These are phyloP conservation scores for Siniperca chuatsi DNA, from an alignment of 2,113 vertebrate genomes.

Conservation along the genomic window DNA sequence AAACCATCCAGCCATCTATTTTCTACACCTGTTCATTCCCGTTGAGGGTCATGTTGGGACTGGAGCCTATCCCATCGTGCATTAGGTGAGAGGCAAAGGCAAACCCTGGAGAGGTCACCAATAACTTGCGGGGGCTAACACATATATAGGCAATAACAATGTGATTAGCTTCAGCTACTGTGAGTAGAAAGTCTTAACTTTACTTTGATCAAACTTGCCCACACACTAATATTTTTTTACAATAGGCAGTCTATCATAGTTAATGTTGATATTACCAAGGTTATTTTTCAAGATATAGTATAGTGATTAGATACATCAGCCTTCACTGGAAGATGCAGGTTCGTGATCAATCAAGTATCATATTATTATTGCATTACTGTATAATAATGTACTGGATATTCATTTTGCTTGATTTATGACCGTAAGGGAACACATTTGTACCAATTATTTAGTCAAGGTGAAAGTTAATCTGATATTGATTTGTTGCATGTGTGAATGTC, in stretches of 20 bases:
- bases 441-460: background rate
- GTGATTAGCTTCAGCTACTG: background rate
- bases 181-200: background rate
- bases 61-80: slow-evolving; percentile 9
- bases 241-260: background rate
- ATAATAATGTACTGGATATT: slow-evolving; percentile 1
- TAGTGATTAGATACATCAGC: background rate
- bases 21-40: background rate
- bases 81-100: background rate
- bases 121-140: background rate
- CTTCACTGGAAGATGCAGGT: background rate
- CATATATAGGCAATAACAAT: background rate
- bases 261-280: background rate
- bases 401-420: slow-evolving; percentile 12
- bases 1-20: background rate
- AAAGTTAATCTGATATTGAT: slow-evolving; percentile 34
- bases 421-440: background rate
- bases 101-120: background rate
- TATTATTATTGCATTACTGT: slow-evolving; percentile 3
- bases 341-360: background rate
- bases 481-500: slow-evolving; percentile 39
- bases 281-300: background rate
- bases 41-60: background rate
- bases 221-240: background rate
- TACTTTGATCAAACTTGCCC: background rate